Conservation (phyloP, 2,797 vertebrate genomes). For the Sciaenops ocellatus region DNA sequence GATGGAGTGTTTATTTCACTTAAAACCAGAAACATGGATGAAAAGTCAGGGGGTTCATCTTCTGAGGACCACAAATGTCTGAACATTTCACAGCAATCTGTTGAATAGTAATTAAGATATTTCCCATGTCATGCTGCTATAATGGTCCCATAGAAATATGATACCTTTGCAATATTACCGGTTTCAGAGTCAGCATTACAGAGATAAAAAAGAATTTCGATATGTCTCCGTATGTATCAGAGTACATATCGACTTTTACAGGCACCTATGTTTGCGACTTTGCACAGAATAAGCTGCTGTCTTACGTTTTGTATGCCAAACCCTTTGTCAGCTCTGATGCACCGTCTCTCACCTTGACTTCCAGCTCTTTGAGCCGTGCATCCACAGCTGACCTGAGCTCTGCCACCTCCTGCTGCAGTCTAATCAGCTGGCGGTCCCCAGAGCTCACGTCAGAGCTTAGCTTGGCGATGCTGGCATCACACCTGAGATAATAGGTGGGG, state of each 20-base stretch:
- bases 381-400: slow-evolving; percentile 79
- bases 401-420: slow-evolving; percentile 82
- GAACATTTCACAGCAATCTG: background rate
- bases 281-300: background rate
- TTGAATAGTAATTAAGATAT: background rate
- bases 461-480: slow-evolving; percentile 87
- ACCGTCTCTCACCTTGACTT: slow-evolving; percentile 84
- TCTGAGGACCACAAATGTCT: background rate
- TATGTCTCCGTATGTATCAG: background rate
- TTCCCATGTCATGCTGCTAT: background rate
- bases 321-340: background rate
- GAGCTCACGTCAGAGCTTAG: slow-evolving; percentile 83
- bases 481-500: slow-evolving; percentile 75
- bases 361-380: slow-evolving; percentile 77
- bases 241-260: background rate
- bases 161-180: too few relatives aligned
- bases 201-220: background rate
- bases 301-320: background rate
- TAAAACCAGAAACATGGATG: background rate
- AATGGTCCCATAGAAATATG: background rate
- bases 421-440: slow-evolving; percentile 73
- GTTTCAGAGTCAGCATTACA: background rate
- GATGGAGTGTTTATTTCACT: too few relatives aligned
- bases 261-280: background rate
- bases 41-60: background rate